Evolutionary conservation across 2,888 invertebrate species (phyloP).

Genomic region (Germaria angustata): DNA sequence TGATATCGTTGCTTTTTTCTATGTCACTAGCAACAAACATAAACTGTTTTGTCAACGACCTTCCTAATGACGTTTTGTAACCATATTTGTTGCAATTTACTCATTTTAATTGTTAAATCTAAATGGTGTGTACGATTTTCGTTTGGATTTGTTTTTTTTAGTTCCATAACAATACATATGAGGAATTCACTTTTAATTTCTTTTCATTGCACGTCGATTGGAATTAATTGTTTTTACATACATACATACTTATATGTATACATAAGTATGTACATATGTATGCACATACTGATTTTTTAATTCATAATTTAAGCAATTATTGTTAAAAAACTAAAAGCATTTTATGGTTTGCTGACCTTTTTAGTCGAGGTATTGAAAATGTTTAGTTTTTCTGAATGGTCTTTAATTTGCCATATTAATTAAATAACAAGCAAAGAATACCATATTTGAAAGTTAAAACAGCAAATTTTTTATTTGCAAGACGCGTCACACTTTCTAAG

Average conservation of each 20-base stretch:
- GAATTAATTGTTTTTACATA: constrained; percentile 51
- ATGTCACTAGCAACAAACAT: constrained; percentile 56
- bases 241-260: background rate
- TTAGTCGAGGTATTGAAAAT: background rate
- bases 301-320: constrained; percentile 40
- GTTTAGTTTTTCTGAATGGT: background rate
- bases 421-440: background rate
- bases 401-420: background rate
- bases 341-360: constrained; percentile 31
- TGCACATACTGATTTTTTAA: constrained; percentile 21
- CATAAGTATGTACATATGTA: background rate
- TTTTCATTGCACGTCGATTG: constrained; percentile 74
- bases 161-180: constrained; percentile 60
- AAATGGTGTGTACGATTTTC: constrained; percentile 51
- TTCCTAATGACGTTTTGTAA: constrained; percentile 64
- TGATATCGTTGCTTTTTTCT: constrained; percentile 24
- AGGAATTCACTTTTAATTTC: constrained; percentile 76
- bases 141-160: constrained; percentile 61
- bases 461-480: background rate
- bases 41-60: constrained; percentile 67
- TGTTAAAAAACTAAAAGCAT: constrained; percentile 22
- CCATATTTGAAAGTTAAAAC: constrained; percentile 9
- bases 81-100: constrained; percentile 69
- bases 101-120: constrained; percentile 65
- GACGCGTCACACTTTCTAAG: background rate